Conservation (phyloP, 1,140 invertebrate species). For the Rhagoletis pomonella region DNA sequence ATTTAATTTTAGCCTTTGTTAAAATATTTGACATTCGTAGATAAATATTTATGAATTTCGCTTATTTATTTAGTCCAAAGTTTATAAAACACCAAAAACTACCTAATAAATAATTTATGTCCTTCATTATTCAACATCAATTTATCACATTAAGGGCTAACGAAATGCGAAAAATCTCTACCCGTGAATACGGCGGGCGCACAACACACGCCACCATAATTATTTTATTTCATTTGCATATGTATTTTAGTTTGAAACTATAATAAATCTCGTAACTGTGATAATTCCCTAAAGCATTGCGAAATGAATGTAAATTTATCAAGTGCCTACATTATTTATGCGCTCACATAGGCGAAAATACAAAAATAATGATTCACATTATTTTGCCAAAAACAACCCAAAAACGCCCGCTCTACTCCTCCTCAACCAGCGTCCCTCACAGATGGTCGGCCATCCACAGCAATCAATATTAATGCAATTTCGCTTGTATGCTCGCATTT, state of each 20-base stretch:
- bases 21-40: too few species aligned
- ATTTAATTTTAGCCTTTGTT: too few species aligned
- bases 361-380: constrained; percentile 30
- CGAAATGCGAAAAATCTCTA: neutral
- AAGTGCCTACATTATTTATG: constrained; percentile 29
- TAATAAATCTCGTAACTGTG: constrained; percentile 26
- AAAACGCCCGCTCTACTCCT: neutral
- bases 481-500: constrained; percentile 39
- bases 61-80: too few species aligned
- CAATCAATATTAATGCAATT: constrained; percentile 48
- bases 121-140: neutral
- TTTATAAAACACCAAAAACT: too few species aligned
- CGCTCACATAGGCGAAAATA: neutral
- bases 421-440: neutral
- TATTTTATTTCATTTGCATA: constrained; percentile 25
- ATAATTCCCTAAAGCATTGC: constrained; percentile 19
- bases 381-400: neutral
- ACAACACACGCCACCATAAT: neutral
- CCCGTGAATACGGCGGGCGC: neutral
- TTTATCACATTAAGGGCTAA: neutral
- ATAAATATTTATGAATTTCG: too few species aligned
- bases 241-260: neutral
- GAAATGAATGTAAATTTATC: neutral
- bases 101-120: too few species aligned
- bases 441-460: neutral